These are phyloP conservation scores for Labia minor DNA, from an alignment of 2,888 invertebrate genomes.

Conservation along the genomic window DNA sequence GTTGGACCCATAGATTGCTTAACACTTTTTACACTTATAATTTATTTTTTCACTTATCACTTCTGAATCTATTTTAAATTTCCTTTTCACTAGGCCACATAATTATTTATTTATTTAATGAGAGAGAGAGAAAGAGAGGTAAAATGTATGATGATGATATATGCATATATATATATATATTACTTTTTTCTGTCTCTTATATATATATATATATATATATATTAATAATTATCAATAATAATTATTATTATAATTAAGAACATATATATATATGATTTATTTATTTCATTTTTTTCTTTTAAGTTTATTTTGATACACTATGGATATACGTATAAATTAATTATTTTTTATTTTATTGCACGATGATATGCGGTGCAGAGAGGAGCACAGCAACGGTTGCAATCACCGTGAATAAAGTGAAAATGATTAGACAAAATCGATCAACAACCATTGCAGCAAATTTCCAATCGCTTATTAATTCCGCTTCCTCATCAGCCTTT, in stretches of 20 bases:
- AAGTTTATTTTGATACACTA: constrained; percentile 20
- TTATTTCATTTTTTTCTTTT: too few relatives aligned
- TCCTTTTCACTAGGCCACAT: not conserved
- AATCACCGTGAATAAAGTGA: constrained; percentile 86
- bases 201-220: too few relatives aligned
- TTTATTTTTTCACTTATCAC: too few relatives aligned
- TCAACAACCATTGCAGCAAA: constrained; percentile 98
- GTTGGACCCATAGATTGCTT: constrained; percentile 1
- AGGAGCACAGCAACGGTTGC: constrained; percentile 84
- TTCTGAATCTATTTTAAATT: too few relatives aligned
- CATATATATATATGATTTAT: not conserved
- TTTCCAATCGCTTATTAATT: constrained; percentile 93
- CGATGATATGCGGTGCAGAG: constrained; percentile 89
- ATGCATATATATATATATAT: too few relatives aligned
- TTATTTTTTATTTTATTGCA: constrained; percentile 61
- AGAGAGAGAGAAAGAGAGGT: not conserved
- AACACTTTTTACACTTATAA: too few relatives aligned
- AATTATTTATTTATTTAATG: too few relatives aligned
- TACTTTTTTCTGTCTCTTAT: too few relatives aligned
- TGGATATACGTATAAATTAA: constrained; percentile 17
- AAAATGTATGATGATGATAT: too few relatives aligned
- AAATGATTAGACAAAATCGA: constrained; percentile 90
- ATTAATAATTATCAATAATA: too few relatives aligned
- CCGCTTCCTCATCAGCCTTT: constrained; percentile 86
- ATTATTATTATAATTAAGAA: not conserved